Conservation (phyloP, 37 sponge, comb jelly and placozoan genomes). For the Beroe forskalii region DNA sequence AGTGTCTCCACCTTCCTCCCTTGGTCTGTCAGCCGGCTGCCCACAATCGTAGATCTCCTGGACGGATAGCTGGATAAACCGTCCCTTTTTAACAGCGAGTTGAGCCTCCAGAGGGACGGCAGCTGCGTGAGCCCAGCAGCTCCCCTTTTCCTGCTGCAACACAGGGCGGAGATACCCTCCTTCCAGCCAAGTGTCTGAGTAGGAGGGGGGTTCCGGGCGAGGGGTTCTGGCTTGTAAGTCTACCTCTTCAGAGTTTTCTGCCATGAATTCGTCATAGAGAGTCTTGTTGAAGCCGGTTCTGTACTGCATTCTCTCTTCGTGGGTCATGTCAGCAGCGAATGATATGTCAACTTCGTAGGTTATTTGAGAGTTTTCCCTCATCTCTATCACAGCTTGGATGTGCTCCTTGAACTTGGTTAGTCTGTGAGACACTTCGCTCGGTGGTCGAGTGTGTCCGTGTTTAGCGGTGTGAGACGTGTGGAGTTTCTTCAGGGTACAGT, state of each 20-base stretch:
- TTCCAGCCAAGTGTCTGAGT: neutral
- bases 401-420: neutral
- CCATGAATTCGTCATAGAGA: neutral
- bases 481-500: neutral
- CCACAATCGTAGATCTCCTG: neutral
- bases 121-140: neutral
- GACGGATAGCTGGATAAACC: neutral
- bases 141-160: neutral
- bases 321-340: neutral
- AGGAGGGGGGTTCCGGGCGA: neutral
- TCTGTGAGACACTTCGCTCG: neutral
- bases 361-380: neutral
- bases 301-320: neutral
- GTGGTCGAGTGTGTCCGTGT: neutral
- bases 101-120: neutral
- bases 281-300: neutral
- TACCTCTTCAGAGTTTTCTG: no score
- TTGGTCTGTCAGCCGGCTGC: neutral
- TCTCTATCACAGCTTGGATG: neutral
- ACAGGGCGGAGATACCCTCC: neutral
- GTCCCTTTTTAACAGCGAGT: neutral
- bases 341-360: neutral
- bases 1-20: neutral
- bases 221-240: neutral
- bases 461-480: neutral